Evolutionary conservation across 1,140 invertebrate species (phyloP), one percentile per base, ranked within the genome.

Genomic region (Drosophila mojavensis): DNA sequence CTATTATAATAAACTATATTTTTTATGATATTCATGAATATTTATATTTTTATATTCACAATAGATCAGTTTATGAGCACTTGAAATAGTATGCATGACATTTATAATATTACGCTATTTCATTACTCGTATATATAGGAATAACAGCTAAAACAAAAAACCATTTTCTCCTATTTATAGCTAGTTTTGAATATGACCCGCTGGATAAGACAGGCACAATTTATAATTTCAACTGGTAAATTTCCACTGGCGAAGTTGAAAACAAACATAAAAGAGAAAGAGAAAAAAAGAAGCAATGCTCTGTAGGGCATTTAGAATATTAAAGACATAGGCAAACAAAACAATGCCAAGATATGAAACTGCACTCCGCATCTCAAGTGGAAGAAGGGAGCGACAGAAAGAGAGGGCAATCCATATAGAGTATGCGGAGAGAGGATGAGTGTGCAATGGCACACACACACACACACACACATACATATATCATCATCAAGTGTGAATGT

Each of bases 231-330:
- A 62, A 45, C 60, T 75, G 72, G 72, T 59, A 75, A 64, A 41
- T 75, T 75, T 75, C 67, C 72, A 75, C 67, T 64, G 24, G n/a
- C 15, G 20, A 33, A 45, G 72, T 70, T 51, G 60, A 64, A 64
- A 50, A 26, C 9, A 15, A 17, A 47, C 9, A 30, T 30, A 30
- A 30, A 7, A 15, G 43, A 39, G 43, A 47, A 15, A 1, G 2
- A 24, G 20, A 24, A n/a, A 45, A 13, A 45, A 45, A 45, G 17
- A 45, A 45, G 5, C 69, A 69, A 58, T 43, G 11, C 33, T 33
- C 48, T 54, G 28, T 24, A 61, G 50, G 33, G 51, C 53, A 59
- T 58, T 65, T 45, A 66, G 15, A 75, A 75, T 59, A 75, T 70
- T 70, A 63, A 75, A 63, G 59, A 36, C 41, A 26, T 47, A 50